These are phyloP conservation scores for Falco concolor DNA, from an alignment of 2,797 vertebrate genomes.

Conservation along the genomic window DNA sequence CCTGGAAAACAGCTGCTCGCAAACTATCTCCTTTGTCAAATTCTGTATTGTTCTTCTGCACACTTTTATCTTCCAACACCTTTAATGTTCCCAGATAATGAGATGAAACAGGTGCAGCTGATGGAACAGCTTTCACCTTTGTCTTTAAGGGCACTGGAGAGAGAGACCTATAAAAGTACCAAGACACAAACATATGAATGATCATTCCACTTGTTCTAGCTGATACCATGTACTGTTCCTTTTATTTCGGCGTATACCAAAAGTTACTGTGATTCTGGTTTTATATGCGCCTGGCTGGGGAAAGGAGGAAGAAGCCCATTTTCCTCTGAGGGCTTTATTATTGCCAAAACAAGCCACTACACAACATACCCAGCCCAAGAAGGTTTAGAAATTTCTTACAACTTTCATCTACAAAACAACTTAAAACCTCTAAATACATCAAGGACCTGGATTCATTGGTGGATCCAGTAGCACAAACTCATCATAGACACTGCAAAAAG, in stretches of 20 bases:
- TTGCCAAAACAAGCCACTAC: background rate
- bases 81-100: slow-evolving; percentile 86
- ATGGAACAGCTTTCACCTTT: slow-evolving; percentile 42
- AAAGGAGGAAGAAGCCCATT: background rate
- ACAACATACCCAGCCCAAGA: background rate
- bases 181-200: background rate
- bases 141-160: slow-evolving; percentile 68
- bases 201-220: background rate
- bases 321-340: background rate
- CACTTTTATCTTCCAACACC: slow-evolving; percentile 79
- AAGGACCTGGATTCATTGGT: background rate
- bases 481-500: background rate
- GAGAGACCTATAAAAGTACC: slow-evolving; percentile 69
- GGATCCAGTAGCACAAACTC: background rate
- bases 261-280: background rate
- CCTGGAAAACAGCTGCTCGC: slow-evolving; percentile 90
- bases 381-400: background rate
- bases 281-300: background rate
- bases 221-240: background rate
- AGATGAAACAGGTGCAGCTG: slow-evolving; percentile 69
- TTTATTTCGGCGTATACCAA: background rate
- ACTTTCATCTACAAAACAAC: background rate
- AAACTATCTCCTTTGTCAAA: slow-evolving; percentile 79
- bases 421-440: background rate
- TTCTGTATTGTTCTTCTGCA: slow-evolving; percentile 67